Percentiles rank a stretch among this genome's conserved stretches.
Evolutionary conservation across 1,140 invertebrate species (phyloP).

Genomic region (Diachasmimorpha longicaudata): DNA sequence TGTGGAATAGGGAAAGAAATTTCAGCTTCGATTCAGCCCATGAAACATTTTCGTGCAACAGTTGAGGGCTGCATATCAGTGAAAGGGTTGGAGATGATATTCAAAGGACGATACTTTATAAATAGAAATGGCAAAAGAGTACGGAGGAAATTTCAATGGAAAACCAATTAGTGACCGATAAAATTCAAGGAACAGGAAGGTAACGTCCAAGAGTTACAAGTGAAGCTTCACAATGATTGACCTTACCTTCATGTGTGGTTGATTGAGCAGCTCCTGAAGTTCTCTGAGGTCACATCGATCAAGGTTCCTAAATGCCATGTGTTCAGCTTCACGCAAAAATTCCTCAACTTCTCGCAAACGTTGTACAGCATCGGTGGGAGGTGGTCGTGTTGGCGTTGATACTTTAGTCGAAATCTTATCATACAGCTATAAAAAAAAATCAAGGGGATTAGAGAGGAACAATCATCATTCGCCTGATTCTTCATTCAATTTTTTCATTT

Average conservation of each 20-base stretch:
- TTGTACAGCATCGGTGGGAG: slow-evolving; percentile 79
- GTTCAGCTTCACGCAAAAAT: slow-evolving; percentile 66
- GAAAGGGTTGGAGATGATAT: not conserved
- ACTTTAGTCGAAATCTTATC: slow-evolving; percentile 83
- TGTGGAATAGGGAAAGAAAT: not conserved
- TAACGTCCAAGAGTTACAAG: not conserved
- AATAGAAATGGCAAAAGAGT: not conserved
- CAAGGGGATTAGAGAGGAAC: not conserved
- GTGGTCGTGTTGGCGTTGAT: slow-evolving; percentile 75
- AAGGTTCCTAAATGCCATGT: slow-evolving; percentile 61
- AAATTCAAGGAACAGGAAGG: not conserved
- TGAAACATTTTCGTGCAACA: not conserved
- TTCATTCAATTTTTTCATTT: not conserved
- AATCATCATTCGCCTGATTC: not conserved
- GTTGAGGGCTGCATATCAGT: no score
- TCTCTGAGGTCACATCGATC: slow-evolving; percentile 80
- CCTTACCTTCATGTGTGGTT: slow-evolving; percentile 87
- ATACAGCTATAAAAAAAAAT: slow-evolving; percentile 72
- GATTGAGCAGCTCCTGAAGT: slow-evolving; percentile 78
- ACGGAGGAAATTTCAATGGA: not conserved
- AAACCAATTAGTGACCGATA: not conserved
- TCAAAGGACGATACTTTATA: not conserved
- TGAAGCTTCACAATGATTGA: not conserved
- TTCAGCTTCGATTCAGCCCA: not conserved
- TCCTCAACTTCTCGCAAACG: slow-evolving; percentile 80